Percentiles rank a stretch among this genome's conserved stretches.
Evolutionary conservation across 1,140 invertebrate genomes (phyloP).

Genomic region (Caenorhabditis inopinata): DNA sequence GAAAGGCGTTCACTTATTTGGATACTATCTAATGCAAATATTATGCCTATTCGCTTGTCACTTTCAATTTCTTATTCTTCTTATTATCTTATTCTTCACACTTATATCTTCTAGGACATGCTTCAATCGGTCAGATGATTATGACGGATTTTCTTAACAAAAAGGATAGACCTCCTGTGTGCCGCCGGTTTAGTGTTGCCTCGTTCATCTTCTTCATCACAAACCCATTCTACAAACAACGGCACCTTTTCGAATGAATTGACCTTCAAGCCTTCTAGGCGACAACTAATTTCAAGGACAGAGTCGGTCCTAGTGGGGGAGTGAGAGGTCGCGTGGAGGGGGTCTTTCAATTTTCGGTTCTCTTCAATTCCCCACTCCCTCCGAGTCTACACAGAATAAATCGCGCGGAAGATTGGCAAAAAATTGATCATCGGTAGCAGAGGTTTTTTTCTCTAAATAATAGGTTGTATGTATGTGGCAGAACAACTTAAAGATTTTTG

Average conservation of each 20-base stretch:
- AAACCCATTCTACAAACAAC: slow-evolving; percentile 22
- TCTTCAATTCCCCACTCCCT: background rate
- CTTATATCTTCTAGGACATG: background rate
- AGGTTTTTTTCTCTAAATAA: background rate
- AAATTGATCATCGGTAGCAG: too few relatives aligned
- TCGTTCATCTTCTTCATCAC: background rate
- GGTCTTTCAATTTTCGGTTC: background rate
- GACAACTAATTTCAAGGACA: slow-evolving; percentile 30
- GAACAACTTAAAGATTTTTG: background rate
- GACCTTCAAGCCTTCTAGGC: slow-evolving; percentile 29
- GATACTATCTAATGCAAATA: slow-evolving; percentile 13
- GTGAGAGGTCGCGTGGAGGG: too few relatives aligned
- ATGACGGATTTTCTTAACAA: background rate
- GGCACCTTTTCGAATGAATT: background rate
- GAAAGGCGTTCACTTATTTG: background rate
- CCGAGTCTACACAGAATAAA: background rate
- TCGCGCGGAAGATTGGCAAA: background rate
- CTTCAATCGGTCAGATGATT: slow-evolving; percentile 5
- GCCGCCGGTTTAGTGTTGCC: background rate
- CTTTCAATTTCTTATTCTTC: background rate
- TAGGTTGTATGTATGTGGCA: background rate
- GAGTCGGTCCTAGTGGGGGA: background rate
- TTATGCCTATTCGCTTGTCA: slow-evolving; percentile 16
- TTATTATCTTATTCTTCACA: background rate
- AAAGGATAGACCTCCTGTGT: background rate